A percentile compares a stretch with the other conserved stretches of the same genome.
These are phyloP conservation scores for Hylaea fasciaria DNA, from an alignment of 2,888 invertebrate genomes.

Conservation along the genomic window DNA sequence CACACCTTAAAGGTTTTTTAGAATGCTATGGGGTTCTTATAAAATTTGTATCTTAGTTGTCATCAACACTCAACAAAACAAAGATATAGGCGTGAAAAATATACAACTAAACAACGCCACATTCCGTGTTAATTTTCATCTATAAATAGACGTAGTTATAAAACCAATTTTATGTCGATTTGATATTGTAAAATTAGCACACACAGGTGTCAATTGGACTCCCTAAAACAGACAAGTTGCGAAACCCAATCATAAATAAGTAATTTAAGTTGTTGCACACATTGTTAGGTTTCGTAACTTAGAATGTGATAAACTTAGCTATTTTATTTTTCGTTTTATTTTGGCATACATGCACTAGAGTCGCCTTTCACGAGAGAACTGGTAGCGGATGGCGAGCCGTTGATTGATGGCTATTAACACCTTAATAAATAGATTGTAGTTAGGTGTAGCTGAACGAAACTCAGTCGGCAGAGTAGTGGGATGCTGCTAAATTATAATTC, in stretches of 20 bases:
- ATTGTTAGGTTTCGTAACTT: conserved; percentile 35
- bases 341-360: conserved; percentile 40
- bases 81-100: no score
- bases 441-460: neutral
- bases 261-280: conserved; percentile 27
- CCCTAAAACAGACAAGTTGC: conserved; percentile 26
- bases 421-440: neutral
- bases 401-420: conserved; percentile 25
- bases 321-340: conserved; percentile 44
- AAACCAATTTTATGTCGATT: neutral
- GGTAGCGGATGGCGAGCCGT: conserved; percentile 30
- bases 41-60: no score
- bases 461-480: neutral
- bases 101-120: no score
- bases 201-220: neutral
- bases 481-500: no score
- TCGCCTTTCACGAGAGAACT: conserved; percentile 46
- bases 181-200: conserved; percentile 1
- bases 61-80: no score
- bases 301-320: conserved; percentile 41
- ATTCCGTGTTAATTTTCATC: neutral
- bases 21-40: no score
- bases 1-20: no score
- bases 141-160: neutral
- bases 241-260: conserved; percentile 34